Evolutionary conservation across 2,113 vertebrate genomes (phyloP).

Genomic region (Willisornis vidua): DNA sequence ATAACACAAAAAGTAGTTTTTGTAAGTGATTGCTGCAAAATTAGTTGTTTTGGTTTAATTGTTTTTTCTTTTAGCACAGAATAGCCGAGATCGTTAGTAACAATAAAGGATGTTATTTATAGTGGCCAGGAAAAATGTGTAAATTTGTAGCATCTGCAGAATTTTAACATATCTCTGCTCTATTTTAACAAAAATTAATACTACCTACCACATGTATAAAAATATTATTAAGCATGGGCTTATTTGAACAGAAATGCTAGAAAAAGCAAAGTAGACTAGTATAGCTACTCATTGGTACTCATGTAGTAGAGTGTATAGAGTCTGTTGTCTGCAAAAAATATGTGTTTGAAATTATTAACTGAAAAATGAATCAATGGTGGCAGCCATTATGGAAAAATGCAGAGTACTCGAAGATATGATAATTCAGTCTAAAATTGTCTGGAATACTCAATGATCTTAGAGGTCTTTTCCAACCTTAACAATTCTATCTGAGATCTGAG

Average conservation of each 20-base stretch:
- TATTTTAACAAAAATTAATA: not conserved
- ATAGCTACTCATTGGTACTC: not conserved
- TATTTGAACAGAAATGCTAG: not conserved
- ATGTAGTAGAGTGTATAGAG: rapidly evolving
- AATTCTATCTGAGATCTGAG: not conserved
- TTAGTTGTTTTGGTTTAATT: not conserved
- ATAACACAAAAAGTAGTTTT: not conserved
- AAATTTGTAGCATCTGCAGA: not conserved
- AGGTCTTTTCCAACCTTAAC: not conserved
- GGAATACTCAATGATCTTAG: not conserved
- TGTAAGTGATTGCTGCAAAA: not conserved
- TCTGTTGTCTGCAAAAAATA: not conserved
- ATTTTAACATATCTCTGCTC: not conserved
- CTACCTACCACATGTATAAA: not conserved
- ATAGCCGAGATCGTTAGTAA: not conserved
- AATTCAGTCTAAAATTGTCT: not conserved
- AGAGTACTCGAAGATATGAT: not conserved
- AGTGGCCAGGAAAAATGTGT: not conserved
- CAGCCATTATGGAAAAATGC: not conserved
- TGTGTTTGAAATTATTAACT: not conserved
- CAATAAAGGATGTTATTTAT: not conserved
- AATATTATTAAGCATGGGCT: not conserved
- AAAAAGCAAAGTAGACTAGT: not conserved
- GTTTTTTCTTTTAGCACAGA: not conserved
- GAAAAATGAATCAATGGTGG: not conserved